Evolutionary conservation across 2,113 vertebrate genomes (phyloP).

Genomic region (Ardeotis arabs): DNA sequence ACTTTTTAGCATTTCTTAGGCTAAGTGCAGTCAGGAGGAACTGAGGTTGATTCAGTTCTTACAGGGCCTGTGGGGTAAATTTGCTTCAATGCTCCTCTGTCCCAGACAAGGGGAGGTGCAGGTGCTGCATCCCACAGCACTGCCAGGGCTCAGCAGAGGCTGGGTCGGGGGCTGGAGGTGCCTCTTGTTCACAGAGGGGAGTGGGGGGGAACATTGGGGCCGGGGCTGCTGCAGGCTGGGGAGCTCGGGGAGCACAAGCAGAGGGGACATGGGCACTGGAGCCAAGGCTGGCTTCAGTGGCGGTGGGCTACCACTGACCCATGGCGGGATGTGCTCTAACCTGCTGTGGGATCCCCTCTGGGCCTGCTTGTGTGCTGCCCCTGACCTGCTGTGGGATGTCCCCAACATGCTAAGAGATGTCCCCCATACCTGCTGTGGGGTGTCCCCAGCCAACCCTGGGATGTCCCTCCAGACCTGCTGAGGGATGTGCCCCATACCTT

Average conservation of each 20-base stretch:
- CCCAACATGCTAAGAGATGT: too few species aligned
- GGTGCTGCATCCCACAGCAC: background rate
- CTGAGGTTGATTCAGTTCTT: accelerated
- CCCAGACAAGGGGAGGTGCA: background rate
- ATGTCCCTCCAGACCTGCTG: too few species aligned
- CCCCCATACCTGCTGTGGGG: too few species aligned
- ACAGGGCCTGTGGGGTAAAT: background rate
- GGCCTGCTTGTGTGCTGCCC: too few species aligned
- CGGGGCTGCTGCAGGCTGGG: background rate
- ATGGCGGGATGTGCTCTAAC: background rate
- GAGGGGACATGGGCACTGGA: accelerated
- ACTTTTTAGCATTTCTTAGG: background rate
- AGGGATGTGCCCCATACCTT: too few species aligned
- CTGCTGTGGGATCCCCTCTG: background rate
- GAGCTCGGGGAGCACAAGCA: background rate
- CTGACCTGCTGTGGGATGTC: background rate
- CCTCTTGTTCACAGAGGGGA: background rate
- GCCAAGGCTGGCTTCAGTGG: accelerated
- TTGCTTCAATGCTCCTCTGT: background rate
- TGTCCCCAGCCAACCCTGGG: background rate
- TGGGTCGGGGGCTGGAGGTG: background rate
- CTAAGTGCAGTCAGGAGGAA: background rate
- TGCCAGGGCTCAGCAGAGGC: background rate
- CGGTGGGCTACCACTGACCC: background rate
- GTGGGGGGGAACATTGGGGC: accelerated